A percentile compares a stretch with the other conserved stretches of the same genome.
Evolutionary conservation across 2,888 invertebrate genomes (phyloP).

Genomic region (Tenthredo notha): DNA sequence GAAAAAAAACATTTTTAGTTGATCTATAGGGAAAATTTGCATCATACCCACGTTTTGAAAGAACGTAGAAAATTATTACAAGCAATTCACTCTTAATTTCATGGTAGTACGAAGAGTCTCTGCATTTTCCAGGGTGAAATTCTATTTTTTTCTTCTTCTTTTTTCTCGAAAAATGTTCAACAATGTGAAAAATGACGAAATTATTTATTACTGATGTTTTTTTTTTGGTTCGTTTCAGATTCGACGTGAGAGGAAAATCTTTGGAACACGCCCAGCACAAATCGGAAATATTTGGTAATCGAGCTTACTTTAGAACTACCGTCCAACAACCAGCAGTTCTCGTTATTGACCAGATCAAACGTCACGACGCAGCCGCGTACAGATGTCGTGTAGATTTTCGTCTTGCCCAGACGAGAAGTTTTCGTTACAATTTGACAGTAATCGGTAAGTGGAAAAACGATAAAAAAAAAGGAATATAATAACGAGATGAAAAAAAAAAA

Average conservation of each 20-base stretch:
- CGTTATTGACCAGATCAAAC: conserved; percentile 91
- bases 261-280: conserved; percentile 90
- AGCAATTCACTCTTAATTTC: too few species aligned
- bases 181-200: too few species aligned
- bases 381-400: conserved; percentile 94
- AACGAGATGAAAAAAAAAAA: background rate
- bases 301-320: conserved; percentile 90
- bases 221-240: conserved; percentile 81
- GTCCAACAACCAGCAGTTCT: conserved; percentile 90
- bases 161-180: background rate
- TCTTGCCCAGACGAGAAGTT: conserved; percentile 93
- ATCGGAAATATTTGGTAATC: conserved; percentile 92
- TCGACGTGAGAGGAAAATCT: conserved; percentile 92
- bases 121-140: too few species aligned
- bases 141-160: background rate
- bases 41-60: too few species aligned
- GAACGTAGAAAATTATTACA: too few species aligned
- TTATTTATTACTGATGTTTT: background rate
- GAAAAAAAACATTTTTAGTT: background rate
- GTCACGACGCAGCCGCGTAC: conserved; percentile 94
- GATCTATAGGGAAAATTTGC: background rate
- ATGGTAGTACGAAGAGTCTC: too few species aligned
- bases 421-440: conserved; percentile 93
- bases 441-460: conserved; percentile 89
- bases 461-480: too few species aligned